phyloP scores from a whole-genome alignment of 2,888 invertebrate species.

The Torymus auratus region DNA sequence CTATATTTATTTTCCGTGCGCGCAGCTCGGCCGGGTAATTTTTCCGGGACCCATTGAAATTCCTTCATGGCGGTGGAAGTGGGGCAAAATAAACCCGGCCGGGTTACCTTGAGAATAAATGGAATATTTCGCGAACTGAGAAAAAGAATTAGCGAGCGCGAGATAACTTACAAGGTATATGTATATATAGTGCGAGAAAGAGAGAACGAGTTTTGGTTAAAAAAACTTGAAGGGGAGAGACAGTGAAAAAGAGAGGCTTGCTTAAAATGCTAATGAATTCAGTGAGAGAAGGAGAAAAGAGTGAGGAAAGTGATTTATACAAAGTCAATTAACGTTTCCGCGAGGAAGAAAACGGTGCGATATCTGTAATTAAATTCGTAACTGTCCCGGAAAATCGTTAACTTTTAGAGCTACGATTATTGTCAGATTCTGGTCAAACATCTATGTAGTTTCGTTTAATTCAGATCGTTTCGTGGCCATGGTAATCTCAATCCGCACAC shows the following conservation, averaged over 20 bases:
- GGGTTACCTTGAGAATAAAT: constrained; percentile 21
- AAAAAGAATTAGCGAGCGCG: constrained; percentile 14
- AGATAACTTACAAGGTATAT: constrained; percentile 5
- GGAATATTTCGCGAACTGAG: constrained; percentile 10
- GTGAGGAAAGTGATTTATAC: constrained; percentile 25
- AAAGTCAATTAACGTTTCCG: constrained; percentile 41
- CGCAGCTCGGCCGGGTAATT: no score
- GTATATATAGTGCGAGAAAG: no score
- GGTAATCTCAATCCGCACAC: no score
- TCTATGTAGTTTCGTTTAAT: no score
- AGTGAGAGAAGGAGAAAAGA: no score
- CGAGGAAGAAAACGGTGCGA: not conserved
- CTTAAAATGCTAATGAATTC: constrained; percentile 48
- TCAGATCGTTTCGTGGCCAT: no score
- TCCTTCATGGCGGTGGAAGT: not conserved
- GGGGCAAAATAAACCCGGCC: not conserved
- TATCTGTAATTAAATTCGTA: constrained; percentile 2
- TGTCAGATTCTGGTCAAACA: no score
- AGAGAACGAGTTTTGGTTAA: not conserved
- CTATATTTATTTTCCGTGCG: no score
- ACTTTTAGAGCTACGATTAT: not conserved
- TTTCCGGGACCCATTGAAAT: not conserved
- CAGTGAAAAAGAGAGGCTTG: not conserved
- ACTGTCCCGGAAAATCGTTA: not conserved
- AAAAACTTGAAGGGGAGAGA: not conserved